Conservation (phyloP, 2,113 vertebrate species). For the Gnathonemus longibarbis region DNA sequence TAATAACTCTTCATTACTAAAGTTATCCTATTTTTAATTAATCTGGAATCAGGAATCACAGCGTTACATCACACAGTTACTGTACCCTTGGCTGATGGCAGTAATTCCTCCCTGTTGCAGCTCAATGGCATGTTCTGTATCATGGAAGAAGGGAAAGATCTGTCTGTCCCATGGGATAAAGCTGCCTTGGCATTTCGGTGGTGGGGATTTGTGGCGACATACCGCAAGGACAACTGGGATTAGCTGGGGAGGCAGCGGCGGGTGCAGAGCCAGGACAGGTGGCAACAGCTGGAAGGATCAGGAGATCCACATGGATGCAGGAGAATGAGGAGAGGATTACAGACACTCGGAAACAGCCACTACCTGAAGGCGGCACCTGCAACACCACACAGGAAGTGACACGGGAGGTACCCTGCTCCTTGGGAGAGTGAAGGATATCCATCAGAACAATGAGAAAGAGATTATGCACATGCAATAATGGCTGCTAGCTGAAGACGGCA, state of each 20-base stretch:
- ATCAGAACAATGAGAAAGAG: slow-evolving; percentile 23
- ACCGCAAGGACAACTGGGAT: slow-evolving; percentile 62
- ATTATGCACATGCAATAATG: slow-evolving; percentile 64
- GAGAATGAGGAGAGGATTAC: slow-evolving; percentile 46
- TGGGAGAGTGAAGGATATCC: neutral
- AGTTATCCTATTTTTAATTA: neutral
- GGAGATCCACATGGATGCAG: slow-evolving; percentile 35
- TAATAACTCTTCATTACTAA: neutral
- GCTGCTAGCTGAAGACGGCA: slow-evolving; percentile 36
- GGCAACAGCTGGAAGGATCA: slow-evolving; percentile 23
- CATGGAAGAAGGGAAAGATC: neutral
- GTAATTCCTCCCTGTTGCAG: neutral
- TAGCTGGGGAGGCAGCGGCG: slow-evolving; percentile 60
- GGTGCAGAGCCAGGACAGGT: neutral
- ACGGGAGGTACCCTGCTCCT: neutral
- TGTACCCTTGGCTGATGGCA: neutral
- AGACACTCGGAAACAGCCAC: neutral
- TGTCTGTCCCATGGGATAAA: slow-evolving; percentile 50
- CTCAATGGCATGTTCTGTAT: neutral
- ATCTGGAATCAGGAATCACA: neutral
- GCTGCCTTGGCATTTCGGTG: slow-evolving; percentile 65
- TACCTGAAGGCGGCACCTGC: neutral
- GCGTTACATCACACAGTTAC: neutral
- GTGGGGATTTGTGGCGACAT: slow-evolving; percentile 61
- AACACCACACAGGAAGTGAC: neutral